Evolutionary conservation across 2,113 vertebrate species (phyloP).

Genomic region (Cricetomys ansorgei): DNA sequence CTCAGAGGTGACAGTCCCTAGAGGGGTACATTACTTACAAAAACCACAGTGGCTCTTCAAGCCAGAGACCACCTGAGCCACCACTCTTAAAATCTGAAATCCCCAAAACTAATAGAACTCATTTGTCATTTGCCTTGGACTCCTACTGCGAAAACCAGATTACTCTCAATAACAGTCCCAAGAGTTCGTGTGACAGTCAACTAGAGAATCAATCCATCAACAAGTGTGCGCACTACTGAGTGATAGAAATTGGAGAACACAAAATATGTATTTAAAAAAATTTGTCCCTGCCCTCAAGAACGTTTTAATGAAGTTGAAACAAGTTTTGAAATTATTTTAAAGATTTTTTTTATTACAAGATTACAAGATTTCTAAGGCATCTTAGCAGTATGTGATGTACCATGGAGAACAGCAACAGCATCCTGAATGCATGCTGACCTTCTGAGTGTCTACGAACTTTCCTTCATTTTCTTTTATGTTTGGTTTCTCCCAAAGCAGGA

Average conservation of each 20-base stretch:
- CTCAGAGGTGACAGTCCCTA: neutral
- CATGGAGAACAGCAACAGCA: neutral
- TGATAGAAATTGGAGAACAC: neutral
- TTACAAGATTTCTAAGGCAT: neutral
- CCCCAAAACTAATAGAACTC: slow-evolving; percentile 59
- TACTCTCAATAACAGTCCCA: slow-evolving; percentile 47
- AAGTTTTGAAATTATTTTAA: neutral
- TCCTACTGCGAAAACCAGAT: slow-evolving; percentile 54
- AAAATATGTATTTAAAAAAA: neutral
- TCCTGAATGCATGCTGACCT: neutral
- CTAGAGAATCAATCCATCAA: slow-evolving; percentile 56
- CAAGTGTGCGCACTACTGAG: neutral
- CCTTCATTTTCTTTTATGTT: neutral
- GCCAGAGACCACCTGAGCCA: slow-evolving; percentile 1
- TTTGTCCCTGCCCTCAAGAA: neutral
- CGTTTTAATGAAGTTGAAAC: neutral
- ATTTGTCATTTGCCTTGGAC: slow-evolving; percentile 63
- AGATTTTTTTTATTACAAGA: too few species aligned
- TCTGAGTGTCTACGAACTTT: neutral
- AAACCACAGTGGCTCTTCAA: slow-evolving; percentile 41
- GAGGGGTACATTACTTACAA: slow-evolving; percentile 47
- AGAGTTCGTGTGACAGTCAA: slow-evolving; percentile 31
- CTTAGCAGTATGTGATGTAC: neutral
- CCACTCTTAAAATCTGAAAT: slow-evolving; percentile 53
- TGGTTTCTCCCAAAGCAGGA: slow-evolving; percentile 24